phyloP scores from a whole-genome alignment of 1,140 invertebrate genomes.

The Bombus turneri region DNA sequence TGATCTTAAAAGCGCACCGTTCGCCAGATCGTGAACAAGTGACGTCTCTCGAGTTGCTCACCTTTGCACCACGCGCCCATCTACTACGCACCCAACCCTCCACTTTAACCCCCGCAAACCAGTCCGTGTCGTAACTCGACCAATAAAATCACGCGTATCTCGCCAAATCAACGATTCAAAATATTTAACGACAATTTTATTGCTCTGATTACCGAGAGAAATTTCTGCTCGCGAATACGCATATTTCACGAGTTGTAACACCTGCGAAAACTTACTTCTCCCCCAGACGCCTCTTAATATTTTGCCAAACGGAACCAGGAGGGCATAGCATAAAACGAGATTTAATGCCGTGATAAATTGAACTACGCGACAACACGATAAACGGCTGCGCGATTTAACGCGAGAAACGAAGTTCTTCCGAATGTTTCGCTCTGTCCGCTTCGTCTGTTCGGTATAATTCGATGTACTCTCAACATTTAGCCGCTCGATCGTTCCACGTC shows the following conservation, averaged over 20 bases:
- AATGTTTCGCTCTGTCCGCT: background rate
- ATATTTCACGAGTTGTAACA: no score
- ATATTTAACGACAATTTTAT: slow-evolving; percentile 17
- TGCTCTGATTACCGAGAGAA: background rate
- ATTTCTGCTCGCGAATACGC: background rate
- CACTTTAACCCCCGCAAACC: slow-evolving; percentile 44
- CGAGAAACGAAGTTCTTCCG: background rate
- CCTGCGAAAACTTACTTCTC: background rate
- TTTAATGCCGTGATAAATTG: background rate
- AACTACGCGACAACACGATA: background rate
- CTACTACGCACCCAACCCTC: slow-evolving; percentile 65
- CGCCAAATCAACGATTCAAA: slow-evolving; percentile 3
- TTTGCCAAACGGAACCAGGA: no score
- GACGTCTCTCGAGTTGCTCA: slow-evolving; percentile 54
- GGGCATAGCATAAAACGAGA: background rate
- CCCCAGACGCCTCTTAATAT: background rate
- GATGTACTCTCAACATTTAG: background rate
- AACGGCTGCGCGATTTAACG: background rate
- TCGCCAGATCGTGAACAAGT: slow-evolving; percentile 64
- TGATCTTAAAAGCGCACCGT: slow-evolving; percentile 40
- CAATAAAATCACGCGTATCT: slow-evolving; percentile 37
- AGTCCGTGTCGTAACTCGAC: background rate
- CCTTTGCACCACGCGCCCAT: slow-evolving; percentile 59
- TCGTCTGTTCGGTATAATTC: background rate
- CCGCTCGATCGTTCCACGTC: background rate